These are phyloP conservation scores for Lasioglossum pauxillum DNA, from an alignment of 2,888 invertebrate species.

Conservation along the genomic window DNA sequence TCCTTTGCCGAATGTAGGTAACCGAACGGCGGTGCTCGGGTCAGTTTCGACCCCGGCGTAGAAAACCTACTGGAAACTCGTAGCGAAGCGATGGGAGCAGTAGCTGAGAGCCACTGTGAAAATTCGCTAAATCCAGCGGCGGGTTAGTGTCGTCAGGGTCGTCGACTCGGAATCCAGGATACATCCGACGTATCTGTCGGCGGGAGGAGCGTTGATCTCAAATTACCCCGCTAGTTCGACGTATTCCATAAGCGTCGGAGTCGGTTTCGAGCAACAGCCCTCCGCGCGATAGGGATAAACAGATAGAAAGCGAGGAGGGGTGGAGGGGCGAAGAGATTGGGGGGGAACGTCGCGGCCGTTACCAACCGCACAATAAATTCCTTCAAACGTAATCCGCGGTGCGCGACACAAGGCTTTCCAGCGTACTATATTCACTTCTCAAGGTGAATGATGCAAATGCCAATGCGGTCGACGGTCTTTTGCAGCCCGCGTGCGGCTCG, in stretches of 20 bases:
- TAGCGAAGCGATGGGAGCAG: accelerated
- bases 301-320: background rate
- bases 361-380: slow-evolving; percentile 70
- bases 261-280: background rate
- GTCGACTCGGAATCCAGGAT: slow-evolving; percentile 40
- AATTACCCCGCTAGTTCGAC: slow-evolving; percentile 44
- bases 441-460: slow-evolving; percentile 75
- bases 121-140: slow-evolving; percentile 22
- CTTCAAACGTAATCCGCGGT: slow-evolving; percentile 73
- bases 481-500: slow-evolving; percentile 57
- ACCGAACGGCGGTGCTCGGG: too few species aligned
- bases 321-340: background rate
- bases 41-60: too few species aligned
- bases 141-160: slow-evolving; percentile 25
- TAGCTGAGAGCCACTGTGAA: background rate
- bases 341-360: slow-evolving; percentile 36
- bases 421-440: slow-evolving; percentile 70
- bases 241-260: slow-evolving; percentile 41
- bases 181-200: slow-evolving; percentile 18
- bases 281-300: background rate
- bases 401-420: slow-evolving; percentile 69
- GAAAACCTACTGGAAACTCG: too few species aligned
- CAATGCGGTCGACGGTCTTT: slow-evolving; percentile 74
- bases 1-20: too few species aligned
- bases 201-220: slow-evolving; percentile 43